Percentiles rank a stretch among this genome's conserved stretches.
phyloP scores from a whole-genome alignment of 37 sponge, comb jelly and placozoan species.

The Oscarella lobularis region DNA sequence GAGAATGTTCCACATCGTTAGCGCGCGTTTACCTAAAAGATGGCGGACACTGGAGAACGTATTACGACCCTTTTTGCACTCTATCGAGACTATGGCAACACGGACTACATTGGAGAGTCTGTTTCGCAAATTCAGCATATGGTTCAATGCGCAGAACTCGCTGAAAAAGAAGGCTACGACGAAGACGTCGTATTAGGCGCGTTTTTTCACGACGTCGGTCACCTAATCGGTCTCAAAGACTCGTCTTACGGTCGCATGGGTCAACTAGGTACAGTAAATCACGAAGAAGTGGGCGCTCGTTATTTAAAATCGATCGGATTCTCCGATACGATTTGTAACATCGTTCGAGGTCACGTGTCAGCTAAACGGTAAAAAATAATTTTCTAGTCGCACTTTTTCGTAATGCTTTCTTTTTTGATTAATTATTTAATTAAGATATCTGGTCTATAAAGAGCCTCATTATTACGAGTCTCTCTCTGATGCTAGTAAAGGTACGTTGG shows the following conservation, averaged over 20 bases:
- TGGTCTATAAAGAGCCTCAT: neutral
- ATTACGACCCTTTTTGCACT: too few species aligned
- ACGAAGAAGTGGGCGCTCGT: neutral
- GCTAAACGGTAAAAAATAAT: slow-evolving; percentile 6
- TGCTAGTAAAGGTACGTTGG: slow-evolving; percentile 4
- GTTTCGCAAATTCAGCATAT: slow-evolving; percentile 2
- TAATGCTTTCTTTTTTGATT: neutral
- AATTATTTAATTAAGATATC: slow-evolving; percentile 1
- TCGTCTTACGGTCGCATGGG: neutral
- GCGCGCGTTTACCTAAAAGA: too few species aligned
- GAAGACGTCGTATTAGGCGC: neutral
- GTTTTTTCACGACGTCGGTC: slow-evolving; percentile 7
- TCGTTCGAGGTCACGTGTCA: neutral
- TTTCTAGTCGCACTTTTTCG: neutral
- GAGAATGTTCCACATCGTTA: too few species aligned
- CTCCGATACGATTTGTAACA: neutral
- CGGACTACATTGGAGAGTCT: slow-evolving; percentile 4
- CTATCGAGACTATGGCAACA: neutral
- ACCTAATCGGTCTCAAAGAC: neutral
- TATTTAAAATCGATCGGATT: neutral
- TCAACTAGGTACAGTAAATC: neutral
- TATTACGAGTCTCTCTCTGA: slow-evolving; percentile 3
- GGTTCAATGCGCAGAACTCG: slow-evolving; percentile 2
- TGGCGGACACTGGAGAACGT: too few species aligned
- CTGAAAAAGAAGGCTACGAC: neutral